These are phyloP conservation scores for chimpanzee (Pan troglodytes) DNA, from an alignment of 2,113 vertebrate genomes.

Conservation along the genomic window DNA sequence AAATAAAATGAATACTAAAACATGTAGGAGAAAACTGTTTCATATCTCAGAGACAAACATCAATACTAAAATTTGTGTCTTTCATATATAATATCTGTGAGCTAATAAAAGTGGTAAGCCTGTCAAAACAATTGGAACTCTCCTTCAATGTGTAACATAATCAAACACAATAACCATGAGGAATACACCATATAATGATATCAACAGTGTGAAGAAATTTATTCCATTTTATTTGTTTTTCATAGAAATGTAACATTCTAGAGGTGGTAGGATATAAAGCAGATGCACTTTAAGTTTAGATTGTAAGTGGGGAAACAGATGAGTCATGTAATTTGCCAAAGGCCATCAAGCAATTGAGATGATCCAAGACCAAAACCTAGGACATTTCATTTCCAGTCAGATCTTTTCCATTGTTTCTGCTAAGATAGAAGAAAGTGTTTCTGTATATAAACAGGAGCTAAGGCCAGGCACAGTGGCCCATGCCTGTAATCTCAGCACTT, in stretches of 20 bases:
- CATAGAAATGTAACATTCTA: neutral
- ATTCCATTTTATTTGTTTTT: conserved; percentile 4
- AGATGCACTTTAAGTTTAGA: neutral
- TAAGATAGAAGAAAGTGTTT: neutral
- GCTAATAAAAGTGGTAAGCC: neutral
- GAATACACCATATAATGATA: neutral
- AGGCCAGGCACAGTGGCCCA: too few species aligned
- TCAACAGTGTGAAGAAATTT: neutral
- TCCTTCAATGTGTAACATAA: neutral
- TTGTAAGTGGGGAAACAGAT: neutral
- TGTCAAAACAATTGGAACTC: neutral
- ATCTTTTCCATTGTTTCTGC: neutral
- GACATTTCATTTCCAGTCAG: neutral
- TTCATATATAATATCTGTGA: neutral
- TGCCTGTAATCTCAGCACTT: too few species aligned
- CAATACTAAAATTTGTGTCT: neutral
- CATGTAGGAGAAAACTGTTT: neutral
- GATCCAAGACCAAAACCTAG: neutral
- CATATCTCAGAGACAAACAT: neutral
- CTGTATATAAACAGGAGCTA: neutral
- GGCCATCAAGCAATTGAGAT: neutral
- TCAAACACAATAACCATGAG: neutral
- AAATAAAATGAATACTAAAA: neutral
- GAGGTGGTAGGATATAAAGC: neutral
- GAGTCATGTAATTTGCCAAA: neutral